Evolutionary conservation across 2,797 vertebrate genomes (phyloP).

Genomic region (Pseudochirops corinnae): DNA sequence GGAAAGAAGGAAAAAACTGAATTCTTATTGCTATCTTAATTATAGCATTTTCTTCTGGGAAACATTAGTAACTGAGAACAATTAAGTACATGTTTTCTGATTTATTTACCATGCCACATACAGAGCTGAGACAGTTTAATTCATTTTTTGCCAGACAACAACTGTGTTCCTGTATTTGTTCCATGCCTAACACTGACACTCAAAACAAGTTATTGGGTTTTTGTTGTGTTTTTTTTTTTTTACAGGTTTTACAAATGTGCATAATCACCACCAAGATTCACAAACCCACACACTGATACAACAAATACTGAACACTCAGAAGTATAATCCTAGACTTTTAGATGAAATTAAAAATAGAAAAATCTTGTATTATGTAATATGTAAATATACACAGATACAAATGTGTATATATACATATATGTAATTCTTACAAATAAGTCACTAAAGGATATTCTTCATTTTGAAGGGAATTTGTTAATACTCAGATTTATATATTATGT

Average conservation of each 20-base stretch:
- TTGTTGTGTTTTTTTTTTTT: constrained; percentile 24
- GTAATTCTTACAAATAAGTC: constrained; percentile 36
- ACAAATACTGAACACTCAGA: constrained; percentile 32
- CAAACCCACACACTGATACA: constrained; percentile 37
- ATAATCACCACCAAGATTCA: constrained; percentile 61
- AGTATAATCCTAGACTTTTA: constrained; percentile 53
- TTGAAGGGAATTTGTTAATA: neutral
- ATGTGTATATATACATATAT: constrained; percentile 29
- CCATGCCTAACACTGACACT: constrained; percentile 68
- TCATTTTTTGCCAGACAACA: constrained; percentile 58
- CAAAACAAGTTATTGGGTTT: constrained; percentile 62
- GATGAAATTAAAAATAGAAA: constrained; percentile 39
- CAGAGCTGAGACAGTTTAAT: neutral
- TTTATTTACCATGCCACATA: constrained; percentile 10
- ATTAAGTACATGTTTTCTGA: neutral
- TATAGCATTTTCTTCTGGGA: neutral
- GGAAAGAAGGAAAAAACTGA: neutral
- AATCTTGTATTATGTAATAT: constrained; percentile 52
- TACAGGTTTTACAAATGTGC: constrained; percentile 75
- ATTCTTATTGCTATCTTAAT: neutral
- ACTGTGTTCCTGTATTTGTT: constrained; percentile 69
- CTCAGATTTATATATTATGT: constrained; percentile 19
- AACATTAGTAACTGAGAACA: neutral
- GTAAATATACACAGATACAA: neutral
- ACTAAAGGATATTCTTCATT: constrained; percentile 20